Conservation (phyloP, 2,113 vertebrate genomes). For the Nannospalax galili region DNA sequence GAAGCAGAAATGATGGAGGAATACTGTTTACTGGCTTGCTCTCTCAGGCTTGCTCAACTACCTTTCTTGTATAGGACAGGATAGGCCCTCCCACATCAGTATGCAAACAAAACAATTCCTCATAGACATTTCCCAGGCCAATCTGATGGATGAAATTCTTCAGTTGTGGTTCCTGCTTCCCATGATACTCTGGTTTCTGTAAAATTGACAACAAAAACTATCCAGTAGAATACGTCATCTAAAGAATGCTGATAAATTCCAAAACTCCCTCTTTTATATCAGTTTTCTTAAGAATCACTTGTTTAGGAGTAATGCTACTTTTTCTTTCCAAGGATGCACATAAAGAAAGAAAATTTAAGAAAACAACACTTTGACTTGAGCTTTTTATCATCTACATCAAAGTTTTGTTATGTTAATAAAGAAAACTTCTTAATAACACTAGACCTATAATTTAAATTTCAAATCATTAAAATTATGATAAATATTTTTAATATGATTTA, state of each 20-base stretch:
- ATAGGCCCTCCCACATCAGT: too few relatives aligned
- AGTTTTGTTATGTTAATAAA: neutral
- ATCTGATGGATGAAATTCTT: too few relatives aligned
- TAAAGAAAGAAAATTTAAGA: neutral
- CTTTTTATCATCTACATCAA: neutral
- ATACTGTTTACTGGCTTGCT: too few relatives aligned
- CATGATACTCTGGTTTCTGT: too few relatives aligned
- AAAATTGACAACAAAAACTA: too few relatives aligned
- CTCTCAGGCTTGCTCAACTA: too few relatives aligned
- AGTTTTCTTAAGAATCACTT: neutral
- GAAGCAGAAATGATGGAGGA: too few relatives aligned
- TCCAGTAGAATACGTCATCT: neutral
- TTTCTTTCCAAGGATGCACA: neutral
- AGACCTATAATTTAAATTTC: neutral
- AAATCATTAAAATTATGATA: neutral
- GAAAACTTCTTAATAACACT: neutral
- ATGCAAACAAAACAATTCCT: too few relatives aligned
- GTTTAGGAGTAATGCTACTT: neutral
- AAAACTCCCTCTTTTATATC: neutral
- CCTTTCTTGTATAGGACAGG: too few relatives aligned
- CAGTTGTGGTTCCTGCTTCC: too few relatives aligned
- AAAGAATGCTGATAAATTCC: neutral
- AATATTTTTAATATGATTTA: constrained; percentile 6
- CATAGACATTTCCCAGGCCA: too few relatives aligned
- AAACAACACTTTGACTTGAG: neutral